Percentiles rank a stretch among this genome's conserved stretches.
phyloP scores from a whole-genome alignment of 2,113 vertebrate species.

The Cnemophilus loriae region DNA sequence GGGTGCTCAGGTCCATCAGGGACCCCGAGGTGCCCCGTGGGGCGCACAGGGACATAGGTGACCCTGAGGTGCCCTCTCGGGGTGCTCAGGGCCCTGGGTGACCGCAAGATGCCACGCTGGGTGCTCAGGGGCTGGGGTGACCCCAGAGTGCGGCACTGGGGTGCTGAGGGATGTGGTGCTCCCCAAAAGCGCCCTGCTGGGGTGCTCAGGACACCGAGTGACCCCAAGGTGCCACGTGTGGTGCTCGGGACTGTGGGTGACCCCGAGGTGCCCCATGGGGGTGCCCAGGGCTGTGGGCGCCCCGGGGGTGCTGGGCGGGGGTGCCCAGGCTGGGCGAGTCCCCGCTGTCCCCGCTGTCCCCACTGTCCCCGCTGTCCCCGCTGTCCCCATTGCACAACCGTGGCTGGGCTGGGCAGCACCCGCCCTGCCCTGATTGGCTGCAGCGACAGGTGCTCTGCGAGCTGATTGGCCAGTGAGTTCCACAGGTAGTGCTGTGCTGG shows the following conservation, averaged over 20 bases:
- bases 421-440: not conserved
- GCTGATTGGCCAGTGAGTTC: not conserved
- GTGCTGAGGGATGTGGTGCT: too few species aligned
- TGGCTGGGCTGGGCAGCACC: fast-evolving
- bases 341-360: fast-evolving
- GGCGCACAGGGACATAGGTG: not conserved
- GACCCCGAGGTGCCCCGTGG: fast-evolving
- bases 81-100: fast-evolving
- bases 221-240: not conserved
- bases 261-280: fast-evolving
- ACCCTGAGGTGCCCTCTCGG: not conserved
- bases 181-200: fast-evolving
- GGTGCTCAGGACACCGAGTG: not conserved
- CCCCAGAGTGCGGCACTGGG: too few species aligned
- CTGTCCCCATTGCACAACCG: not conserved
- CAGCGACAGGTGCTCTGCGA: not conserved
- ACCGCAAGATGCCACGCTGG: too few species aligned
- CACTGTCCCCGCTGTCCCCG: fast-evolving
- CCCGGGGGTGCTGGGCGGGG: not conserved
- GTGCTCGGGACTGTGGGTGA: not conserved
- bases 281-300: fast-evolving
- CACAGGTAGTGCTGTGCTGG: not conserved
- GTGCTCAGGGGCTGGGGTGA: too few species aligned
- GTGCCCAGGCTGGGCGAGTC: not conserved
- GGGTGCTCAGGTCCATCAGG: not conserved